phyloP scores from a whole-genome alignment of 1,140 invertebrate genomes.

The Magallana gigas region DNA sequence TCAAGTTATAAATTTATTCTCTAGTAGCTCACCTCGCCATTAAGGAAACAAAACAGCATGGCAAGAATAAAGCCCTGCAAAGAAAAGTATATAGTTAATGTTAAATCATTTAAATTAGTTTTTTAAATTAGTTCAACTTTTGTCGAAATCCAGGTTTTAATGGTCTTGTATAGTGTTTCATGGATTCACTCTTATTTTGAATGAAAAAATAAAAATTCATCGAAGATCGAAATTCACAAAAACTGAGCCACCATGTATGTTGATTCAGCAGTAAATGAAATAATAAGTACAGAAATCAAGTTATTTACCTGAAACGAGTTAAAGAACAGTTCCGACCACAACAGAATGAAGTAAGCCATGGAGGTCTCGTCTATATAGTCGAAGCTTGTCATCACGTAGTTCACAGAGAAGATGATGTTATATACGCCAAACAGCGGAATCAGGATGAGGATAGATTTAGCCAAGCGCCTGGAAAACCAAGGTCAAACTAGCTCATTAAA shows the following conservation, averaged over 20 bases:
- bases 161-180: no score
- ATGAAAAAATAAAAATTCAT: no score
- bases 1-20: no score
- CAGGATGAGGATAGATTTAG: constrained; percentile 87
- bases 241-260: no score
- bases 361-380: constrained; percentile 86
- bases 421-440: constrained; percentile 90
- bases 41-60: constrained; percentile 95
- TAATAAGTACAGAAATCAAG: not conserved
- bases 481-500: not conserved
- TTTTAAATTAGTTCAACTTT: no score
- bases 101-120: no score
- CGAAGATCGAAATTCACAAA: no score
- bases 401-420: constrained; percentile 83
- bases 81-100: constrained; percentile 66
- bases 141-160: no score
- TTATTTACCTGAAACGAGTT: constrained; percentile 86
- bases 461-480: constrained; percentile 81
- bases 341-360: not conserved
- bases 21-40: constrained; percentile 87
- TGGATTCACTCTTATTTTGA: no score
- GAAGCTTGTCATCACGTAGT: constrained; percentile 66
- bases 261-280: no score
- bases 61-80: constrained; percentile 93
- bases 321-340: constrained; percentile 84